phyloP scores from a whole-genome alignment of 1,140 invertebrate species.

The Hydropsyche tenuis region DNA sequence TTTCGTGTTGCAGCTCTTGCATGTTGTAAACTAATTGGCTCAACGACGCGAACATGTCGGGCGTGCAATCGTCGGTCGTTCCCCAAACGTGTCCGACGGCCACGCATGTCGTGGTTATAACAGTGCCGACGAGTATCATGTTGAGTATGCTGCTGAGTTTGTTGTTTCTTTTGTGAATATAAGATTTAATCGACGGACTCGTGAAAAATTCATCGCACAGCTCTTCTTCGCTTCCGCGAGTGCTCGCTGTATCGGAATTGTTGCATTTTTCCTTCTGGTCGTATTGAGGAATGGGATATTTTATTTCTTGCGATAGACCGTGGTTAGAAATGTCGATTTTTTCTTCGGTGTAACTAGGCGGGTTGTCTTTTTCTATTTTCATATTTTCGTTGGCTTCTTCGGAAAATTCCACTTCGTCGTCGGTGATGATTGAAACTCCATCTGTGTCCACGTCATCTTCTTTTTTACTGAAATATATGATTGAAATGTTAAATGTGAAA shows the following conservation, averaged over 20 bases:
- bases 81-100: conserved; percentile 62
- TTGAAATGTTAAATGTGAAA: background rate
- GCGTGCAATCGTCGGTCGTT: conserved; percentile 57
- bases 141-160: conserved; percentile 59
- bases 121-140: conserved; percentile 59
- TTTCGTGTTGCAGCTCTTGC: conserved; percentile 61
- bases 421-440: conserved; percentile 45
- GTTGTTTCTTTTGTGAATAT: conserved; percentile 61
- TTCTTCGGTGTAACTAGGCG: background rate
- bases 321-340: conserved; percentile 46
- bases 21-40: conserved; percentile 61
- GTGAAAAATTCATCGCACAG: conserved; percentile 50
- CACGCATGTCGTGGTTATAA: conserved; percentile 59
- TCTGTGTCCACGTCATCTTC: conserved; percentile 45
- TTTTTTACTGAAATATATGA: background rate
- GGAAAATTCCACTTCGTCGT: conserved; percentile 38
- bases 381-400: background rate
- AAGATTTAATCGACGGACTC: conserved; percentile 57
- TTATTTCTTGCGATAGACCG: conserved; percentile 50
- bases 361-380: conserved; percentile 11
- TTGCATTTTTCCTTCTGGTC: background rate
- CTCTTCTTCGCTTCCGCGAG: conserved; percentile 40
- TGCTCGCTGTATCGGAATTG: background rate
- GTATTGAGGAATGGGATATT: conserved; percentile 11
- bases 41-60: conserved; percentile 54